A percentile compares a stretch with the other conserved stretches of the same genome.
Evolutionary conservation across 2,797 vertebrate genomes (phyloP).

Genomic region (Rhinella marina): DNA sequence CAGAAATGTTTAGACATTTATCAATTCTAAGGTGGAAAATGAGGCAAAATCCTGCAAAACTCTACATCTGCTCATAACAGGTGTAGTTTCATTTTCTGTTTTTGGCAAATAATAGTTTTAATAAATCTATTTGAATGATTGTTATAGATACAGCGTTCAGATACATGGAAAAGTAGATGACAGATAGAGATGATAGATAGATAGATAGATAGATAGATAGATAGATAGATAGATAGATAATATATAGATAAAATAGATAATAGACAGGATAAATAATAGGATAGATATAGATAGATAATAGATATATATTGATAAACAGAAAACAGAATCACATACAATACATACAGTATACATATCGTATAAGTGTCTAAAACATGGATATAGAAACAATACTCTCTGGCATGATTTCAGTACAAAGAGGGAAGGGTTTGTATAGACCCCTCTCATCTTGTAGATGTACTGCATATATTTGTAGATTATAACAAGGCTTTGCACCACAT

Average conservation of each 20-base stretch:
- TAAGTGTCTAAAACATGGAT: not conserved
- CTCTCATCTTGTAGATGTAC: not conserved
- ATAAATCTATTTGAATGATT: no score
- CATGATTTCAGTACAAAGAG: not conserved
- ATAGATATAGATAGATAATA: not conserved
- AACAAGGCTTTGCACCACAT: not conserved
- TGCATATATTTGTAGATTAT: not conserved
- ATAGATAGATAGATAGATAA: not conserved
- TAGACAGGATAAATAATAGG: not conserved
- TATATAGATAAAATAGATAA: not conserved
- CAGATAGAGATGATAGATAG: slow-evolving; percentile 6
- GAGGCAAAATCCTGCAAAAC: no score
- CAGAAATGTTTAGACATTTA: no score
- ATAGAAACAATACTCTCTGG: not conserved
- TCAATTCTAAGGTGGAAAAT: no score
- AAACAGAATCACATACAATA: not conserved
- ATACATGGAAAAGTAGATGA: slow-evolving; percentile 1
- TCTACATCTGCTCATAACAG: no score
- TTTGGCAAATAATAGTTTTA: no score
- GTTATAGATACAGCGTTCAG: not conserved
- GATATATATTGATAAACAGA: not conserved
- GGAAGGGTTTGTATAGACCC: not conserved
- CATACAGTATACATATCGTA: not conserved
- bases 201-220: slow-evolving; percentile 11
- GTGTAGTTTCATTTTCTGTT: no score